Percentiles rank a stretch among this genome's conserved stretches.
These are phyloP conservation scores for Rhagoletis pomonella DNA, from an alignment of 1,140 invertebrate genomes.

Conservation along the genomic window DNA sequence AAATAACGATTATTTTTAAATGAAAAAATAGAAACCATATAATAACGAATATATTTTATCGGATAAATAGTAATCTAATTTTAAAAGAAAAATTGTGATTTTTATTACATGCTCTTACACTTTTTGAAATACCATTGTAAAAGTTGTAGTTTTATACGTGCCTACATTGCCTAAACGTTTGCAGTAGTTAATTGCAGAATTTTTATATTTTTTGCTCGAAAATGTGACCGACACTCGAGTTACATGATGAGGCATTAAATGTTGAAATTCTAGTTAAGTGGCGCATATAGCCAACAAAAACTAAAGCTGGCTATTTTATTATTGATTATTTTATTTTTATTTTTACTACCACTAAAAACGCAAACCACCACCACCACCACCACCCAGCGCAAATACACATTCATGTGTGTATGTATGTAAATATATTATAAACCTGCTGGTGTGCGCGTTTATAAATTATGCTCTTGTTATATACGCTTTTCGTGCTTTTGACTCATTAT, in stretches of 20 bases:
- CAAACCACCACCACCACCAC: not conserved
- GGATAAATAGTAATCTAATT: too few relatives aligned
- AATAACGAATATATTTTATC: too few relatives aligned
- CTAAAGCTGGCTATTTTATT: slow-evolving; percentile 22
- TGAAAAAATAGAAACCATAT: too few relatives aligned
- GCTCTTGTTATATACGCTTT: slow-evolving; percentile 16
- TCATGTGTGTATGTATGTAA: not conserved
- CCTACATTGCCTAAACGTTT: not conserved
- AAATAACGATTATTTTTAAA: too few relatives aligned
- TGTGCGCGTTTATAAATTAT: slow-evolving; percentile 17
- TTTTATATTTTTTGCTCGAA: too few relatives aligned
- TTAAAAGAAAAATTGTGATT: too few relatives aligned
- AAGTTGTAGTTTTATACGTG: not conserved
- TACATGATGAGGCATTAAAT: too few relatives aligned
- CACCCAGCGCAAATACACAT: not conserved
- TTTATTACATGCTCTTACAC: too few relatives aligned
- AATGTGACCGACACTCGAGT: too few relatives aligned
- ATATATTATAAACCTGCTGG: not conserved
- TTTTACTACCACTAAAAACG: not conserved
- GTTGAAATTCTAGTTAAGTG: too few relatives aligned
- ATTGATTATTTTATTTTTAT: slow-evolving; percentile 50
- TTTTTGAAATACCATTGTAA: too few relatives aligned
- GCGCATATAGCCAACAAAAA: not conserved
- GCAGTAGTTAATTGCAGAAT: too few relatives aligned
- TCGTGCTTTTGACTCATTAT: slow-evolving; percentile 40